Percentiles rank a stretch among this genome's conserved stretches.
These are phyloP conservation scores for Pediacus dermestoides DNA, from an alignment of 2,888 invertebrate species.

Conservation along the genomic window DNA sequence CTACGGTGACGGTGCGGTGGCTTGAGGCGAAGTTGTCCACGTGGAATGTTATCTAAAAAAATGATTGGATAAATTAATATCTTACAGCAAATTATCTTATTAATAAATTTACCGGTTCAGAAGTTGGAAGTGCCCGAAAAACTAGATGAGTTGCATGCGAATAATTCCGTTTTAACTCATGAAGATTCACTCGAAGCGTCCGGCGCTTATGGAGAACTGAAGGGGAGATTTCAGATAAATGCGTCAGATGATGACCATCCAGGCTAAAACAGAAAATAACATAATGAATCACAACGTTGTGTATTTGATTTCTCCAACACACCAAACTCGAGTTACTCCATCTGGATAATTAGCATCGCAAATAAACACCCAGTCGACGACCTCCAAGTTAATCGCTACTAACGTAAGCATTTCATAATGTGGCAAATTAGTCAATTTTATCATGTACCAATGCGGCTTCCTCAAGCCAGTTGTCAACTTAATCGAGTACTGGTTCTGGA, in stretches of 20 bases:
- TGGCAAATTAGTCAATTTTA: constrained; percentile 56
- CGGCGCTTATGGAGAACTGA: constrained; percentile 52
- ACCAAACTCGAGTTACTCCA: constrained; percentile 61
- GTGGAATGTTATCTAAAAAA: constrained; percentile 58
- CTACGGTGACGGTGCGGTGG: constrained; percentile 36
- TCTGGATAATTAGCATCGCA: constrained; percentile 62
- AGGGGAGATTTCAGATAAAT: constrained; percentile 55
- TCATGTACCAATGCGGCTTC: constrained; percentile 54
- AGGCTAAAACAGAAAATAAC: constrained; percentile 46
- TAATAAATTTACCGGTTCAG: constrained; percentile 54
- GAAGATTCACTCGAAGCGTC: constrained; percentile 57
- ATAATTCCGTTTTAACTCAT: constrained; percentile 56
- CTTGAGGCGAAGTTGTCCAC: constrained; percentile 60
- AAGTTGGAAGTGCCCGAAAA: constrained; percentile 62
- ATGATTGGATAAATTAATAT: constrained; percentile 5
- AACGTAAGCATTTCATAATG: constrained; percentile 62
- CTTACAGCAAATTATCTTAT: background rate
- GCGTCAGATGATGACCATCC: constrained; percentile 58
- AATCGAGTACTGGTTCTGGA: constrained; percentile 49
- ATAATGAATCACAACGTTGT: constrained; percentile 3
- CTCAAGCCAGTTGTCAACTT: constrained; percentile 38
- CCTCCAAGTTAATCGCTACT: constrained; percentile 64
- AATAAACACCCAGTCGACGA: constrained; percentile 73
- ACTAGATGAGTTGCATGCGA: constrained; percentile 65
- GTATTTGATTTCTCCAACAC: constrained; percentile 34